Base-by-base conservation (phyloP, 2,113 vertebrate genomes). In the Pseudopipra pipra region DNA sequence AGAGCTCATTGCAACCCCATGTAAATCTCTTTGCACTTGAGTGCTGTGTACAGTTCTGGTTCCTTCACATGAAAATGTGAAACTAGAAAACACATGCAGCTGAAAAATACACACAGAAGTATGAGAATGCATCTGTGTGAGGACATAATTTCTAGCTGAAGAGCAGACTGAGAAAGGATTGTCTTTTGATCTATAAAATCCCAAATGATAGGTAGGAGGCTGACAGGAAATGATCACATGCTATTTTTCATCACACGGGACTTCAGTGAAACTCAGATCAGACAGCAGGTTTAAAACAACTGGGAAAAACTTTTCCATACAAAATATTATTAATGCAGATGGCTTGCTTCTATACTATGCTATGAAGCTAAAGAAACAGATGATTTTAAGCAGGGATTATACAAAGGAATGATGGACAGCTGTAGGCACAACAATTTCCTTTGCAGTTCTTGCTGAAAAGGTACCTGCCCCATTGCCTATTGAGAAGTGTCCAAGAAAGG, bases 221-320 rank as follows among this genome's bases (percentile, higher is more conserved):
- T 3, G 5, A 43, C 23, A 84, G 46, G 59, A 93, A 89, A 72
- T 0, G 0, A 54, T 31, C 39, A 70, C 0, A 0, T 5, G 1
- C 16, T 91, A 14, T 3, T 65, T 87, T 47, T 46, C 76, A 59
- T 43, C 55, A 62, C 25, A 44, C 3, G 33, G 52, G 35, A 52
- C 35, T 71, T 85, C 14, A 39, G 16, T 43, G 39, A 85, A 28
- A 65, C 17, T 58, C 66, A 58, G 24, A 65, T 41, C 56, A 72
- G 30, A 49, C 62, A 94, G 67, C 3, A 5, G 17, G 7, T 72
- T 85, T 82, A 82, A 85, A 87, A 78, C 20, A 7, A 12, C 39
- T 30, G 19, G 20, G 35, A 87, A 95, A 63, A 76, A 56, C 17
- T 21, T 72, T 46, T 67, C 70, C 61, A 55, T 43, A 21, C 5